Evolutionary conservation across 2,113 vertebrate species (phyloP), one percentile per base, ranked within the genome.

Genomic region (Neotoma lepida): DNA sequence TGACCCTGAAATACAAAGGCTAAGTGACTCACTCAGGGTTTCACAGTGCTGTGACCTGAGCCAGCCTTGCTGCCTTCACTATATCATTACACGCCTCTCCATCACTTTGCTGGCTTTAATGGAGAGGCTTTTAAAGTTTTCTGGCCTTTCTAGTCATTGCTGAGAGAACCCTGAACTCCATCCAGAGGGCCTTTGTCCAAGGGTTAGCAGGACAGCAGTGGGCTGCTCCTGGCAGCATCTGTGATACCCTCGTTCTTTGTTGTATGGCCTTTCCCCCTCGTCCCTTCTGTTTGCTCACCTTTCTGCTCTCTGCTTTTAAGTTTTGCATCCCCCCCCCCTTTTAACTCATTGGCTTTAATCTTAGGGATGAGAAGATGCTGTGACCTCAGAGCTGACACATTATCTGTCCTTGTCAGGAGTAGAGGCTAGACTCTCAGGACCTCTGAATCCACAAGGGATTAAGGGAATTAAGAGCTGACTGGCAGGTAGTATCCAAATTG

Each of bases 131-230:
- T 73, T 73, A 20, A 41, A 92, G 44, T 64, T 41, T 56, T 76
- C 20, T 73, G 30, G 54, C 74, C 17, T 71, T 89, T 58, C 49
- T 66, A 46, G 9, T 28, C 35, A 64, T 61, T 78, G 26, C 9
- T 66, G n/a, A 70, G 90, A 90, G 88, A 95, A 64, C 20, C 2
- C n/a, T 70, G 44, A 94, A 73, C 35, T 68, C 81, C 46, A 15
- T 87, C 90, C 18, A 58, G 39, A 76, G 63, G n/a, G 61, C 51
- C 39, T n/a, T 13, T 17, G 61, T 41, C 35, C 81, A 26, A 33
- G 24, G 46, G 44, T 49, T 28, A 49, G 26, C 41, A 92, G 63
- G 78, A 82, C 9, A 33, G 28, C 12, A 30, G 61, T 39, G 17
- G 15, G 58, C 80, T 7, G 2, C 15, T 70, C 26, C 68, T 41